Evolutionary conservation across 2,797 vertebrate species (phyloP).

Genomic region (Nothura maculosa): DNA sequence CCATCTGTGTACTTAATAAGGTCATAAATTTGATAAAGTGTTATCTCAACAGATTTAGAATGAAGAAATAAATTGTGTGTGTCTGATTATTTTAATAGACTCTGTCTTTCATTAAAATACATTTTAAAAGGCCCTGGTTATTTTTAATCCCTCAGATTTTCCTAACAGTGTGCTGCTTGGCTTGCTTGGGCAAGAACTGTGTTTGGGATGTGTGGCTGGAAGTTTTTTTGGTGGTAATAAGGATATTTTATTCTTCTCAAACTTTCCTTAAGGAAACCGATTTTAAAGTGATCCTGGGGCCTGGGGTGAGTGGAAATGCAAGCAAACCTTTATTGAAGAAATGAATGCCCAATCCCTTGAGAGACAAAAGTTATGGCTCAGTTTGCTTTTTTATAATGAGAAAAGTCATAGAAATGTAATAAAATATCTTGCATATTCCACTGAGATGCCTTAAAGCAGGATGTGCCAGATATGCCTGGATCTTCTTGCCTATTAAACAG

Average conservation of each 20-base stretch:
- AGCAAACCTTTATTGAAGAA: background rate
- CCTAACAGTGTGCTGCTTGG: background rate
- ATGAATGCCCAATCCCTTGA: background rate
- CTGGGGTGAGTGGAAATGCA: background rate
- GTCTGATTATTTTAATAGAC: background rate
- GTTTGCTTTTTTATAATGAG: conserved; percentile 3
- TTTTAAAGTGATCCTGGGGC: background rate
- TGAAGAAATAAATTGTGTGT: background rate
- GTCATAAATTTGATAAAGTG: background rate
- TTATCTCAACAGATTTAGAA: background rate
- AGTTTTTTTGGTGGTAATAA: background rate
- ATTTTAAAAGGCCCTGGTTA: background rate
- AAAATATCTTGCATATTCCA: background rate
- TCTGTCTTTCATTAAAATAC: background rate
- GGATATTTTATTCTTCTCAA: background rate
- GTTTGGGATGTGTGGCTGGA: background rate
- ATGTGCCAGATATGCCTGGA: background rate
- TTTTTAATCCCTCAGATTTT: background rate
- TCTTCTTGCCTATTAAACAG: background rate
- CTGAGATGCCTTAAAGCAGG: background rate
- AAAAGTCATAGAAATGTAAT: background rate
- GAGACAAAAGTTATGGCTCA: background rate
- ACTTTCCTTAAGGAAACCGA: background rate
- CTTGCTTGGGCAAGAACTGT: background rate
- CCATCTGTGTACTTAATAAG: background rate